These are phyloP conservation scores for Steatornis caripensis DNA, from an alignment of 2,113 vertebrate genomes.

Conservation along the genomic window DNA sequence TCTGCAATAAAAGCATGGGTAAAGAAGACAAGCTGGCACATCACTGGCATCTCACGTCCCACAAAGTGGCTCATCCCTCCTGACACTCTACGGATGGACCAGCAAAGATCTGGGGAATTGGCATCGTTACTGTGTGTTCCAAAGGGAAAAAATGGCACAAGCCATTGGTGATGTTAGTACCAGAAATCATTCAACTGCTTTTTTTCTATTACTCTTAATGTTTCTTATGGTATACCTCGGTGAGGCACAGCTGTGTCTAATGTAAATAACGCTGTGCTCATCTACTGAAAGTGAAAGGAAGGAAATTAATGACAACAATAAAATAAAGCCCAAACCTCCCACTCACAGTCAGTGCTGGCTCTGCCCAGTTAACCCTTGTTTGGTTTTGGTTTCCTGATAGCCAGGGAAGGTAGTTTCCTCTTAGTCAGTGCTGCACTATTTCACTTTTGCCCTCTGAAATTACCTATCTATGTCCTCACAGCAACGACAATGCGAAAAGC, in stretches of 20 bases:
- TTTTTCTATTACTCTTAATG: neutral
- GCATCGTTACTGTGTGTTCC: neutral
- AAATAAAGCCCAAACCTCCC: conserved; percentile 12
- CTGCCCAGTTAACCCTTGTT: conserved; percentile 34
- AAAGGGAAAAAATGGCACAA: neutral
- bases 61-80: neutral
- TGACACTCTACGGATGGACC: neutral
- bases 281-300: conserved; percentile 48
- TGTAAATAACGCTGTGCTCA: conserved; percentile 2
- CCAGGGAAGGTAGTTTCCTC: neutral
- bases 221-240: neutral
- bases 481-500: neutral
- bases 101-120: neutral
- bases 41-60: neutral
- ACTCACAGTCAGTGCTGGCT: neutral
- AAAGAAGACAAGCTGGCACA: neutral
- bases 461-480: neutral
- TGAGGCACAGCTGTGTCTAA: neutral
- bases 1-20: neutral
- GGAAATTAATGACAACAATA: conserved; percentile 44
- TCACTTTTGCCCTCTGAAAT: neutral
- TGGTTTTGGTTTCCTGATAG: neutral
- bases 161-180: neutral
- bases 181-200: neutral
- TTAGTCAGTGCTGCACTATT: neutral